Conservation (phyloP, 1,140 invertebrate genomes). For the Drosophila punjabiensis region DNA sequence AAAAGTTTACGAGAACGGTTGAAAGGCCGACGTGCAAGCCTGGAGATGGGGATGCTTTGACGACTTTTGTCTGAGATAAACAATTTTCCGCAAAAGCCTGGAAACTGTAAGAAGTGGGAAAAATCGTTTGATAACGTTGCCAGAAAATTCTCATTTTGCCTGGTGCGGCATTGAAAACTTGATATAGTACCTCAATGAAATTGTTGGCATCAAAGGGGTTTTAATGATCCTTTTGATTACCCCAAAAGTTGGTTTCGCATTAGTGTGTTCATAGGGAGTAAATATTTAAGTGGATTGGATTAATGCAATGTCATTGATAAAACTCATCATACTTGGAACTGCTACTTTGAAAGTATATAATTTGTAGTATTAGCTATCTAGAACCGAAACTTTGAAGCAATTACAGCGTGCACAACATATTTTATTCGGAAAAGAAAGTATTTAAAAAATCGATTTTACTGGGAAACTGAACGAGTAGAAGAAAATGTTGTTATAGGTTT, state of each 20-base stretch:
- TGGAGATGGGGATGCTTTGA: conserved; percentile 20
- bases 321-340: background rate
- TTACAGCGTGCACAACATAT: background rate
- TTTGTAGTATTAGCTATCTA: too few relatives aligned
- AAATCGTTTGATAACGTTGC: conserved; percentile 20
- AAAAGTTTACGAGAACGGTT: conserved; percentile 43
- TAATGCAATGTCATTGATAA: background rate
- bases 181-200: background rate
- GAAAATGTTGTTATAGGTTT: background rate
- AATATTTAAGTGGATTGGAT: background rate
- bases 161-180: background rate
- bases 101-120: background rate
- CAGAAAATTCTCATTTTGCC: conserved; percentile 3
- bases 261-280: background rate
- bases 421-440: background rate
- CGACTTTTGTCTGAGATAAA: conserved; percentile 32
- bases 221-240: background rate
- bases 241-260: background rate
- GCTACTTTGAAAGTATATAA: too few relatives aligned
- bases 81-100: conserved; percentile 2
- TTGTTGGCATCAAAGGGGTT: background rate
- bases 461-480: background rate
- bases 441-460: too few relatives aligned
- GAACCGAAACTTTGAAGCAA: too few relatives aligned
- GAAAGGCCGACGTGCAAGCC: conserved; percentile 19